Conservation (phyloP, 2,797 vertebrate species). For the Crenichthys baileyi region DNA sequence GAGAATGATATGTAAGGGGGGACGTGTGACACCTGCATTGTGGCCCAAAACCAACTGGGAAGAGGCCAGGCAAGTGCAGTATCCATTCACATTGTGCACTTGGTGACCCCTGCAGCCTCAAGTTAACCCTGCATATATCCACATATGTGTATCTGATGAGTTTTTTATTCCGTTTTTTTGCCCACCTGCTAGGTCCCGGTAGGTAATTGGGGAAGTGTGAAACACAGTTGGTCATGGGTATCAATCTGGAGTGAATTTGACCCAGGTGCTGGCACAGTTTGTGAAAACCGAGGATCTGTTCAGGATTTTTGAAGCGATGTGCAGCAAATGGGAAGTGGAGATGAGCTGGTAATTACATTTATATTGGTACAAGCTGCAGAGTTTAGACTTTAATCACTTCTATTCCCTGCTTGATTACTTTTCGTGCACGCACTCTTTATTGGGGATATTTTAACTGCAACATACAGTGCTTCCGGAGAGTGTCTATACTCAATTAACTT, state of each 20-base stretch:
- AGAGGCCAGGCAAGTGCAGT: constrained; percentile 51
- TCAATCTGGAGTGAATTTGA: constrained; percentile 61
- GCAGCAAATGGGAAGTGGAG: constrained; percentile 12
- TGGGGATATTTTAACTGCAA: constrained; percentile 22
- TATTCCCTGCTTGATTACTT: constrained; percentile 49
- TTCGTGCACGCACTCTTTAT: constrained; percentile 43
- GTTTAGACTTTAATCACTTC: constrained; percentile 56
- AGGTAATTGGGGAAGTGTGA: constrained; percentile 77
- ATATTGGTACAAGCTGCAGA: constrained; percentile 44
- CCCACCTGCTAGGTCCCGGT: constrained; percentile 48
- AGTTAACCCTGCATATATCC: constrained; percentile 39
- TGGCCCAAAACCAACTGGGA: constrained; percentile 66
- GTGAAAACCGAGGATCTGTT: constrained; percentile 62
- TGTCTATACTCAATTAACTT: neutral
- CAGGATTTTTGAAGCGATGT: constrained; percentile 52
- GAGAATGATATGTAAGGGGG: constrained; percentile 54
- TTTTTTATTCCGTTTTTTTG: neutral
- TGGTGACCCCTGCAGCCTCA: constrained; percentile 57
- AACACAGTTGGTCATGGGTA: constrained; percentile 77
- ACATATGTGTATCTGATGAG: constrained; percentile 16
- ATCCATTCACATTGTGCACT: constrained; percentile 58
- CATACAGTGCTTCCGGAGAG: neutral
- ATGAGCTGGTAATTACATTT: constrained; percentile 49
- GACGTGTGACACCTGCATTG: constrained; percentile 74
- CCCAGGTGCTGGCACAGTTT: constrained; percentile 50